Evolutionary conservation across 2,113 vertebrate genomes (phyloP).

Genomic region (Bostrychus sinensis): DNA sequence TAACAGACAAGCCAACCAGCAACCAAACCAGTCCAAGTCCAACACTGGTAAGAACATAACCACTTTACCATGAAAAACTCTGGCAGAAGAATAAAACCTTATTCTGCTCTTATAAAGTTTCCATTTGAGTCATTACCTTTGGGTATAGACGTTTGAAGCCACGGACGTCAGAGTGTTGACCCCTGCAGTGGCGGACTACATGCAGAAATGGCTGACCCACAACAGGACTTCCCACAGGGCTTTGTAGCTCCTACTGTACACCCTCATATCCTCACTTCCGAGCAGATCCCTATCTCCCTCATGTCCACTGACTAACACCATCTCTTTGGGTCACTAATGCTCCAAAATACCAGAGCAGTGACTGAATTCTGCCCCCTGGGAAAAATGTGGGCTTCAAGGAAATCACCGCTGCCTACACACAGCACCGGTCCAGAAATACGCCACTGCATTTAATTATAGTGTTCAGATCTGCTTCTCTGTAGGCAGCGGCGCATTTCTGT

Average conservation of each 20-base stretch:
- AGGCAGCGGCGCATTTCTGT: constrained; percentile 22
- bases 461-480: constrained; percentile 12
- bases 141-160: constrained; percentile 24
- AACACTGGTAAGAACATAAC: background rate
- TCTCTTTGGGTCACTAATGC: constrained; percentile 48
- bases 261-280: constrained; percentile 37
- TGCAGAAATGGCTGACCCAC: constrained; percentile 45
- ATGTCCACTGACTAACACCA: constrained; percentile 65
- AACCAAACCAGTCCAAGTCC: background rate
- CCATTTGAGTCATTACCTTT: constrained; percentile 31
- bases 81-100: constrained; percentile 15
- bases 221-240: constrained; percentile 61
- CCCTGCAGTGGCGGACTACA: constrained; percentile 46
- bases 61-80: background rate
- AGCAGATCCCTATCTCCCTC: constrained; percentile 56
- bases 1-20: background rate
- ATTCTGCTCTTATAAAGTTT: constrained; percentile 43
- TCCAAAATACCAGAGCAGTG: constrained; percentile 70
- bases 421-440: constrained; percentile 34
- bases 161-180: constrained; percentile 67
- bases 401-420: constrained; percentile 40
- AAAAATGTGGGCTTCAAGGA: constrained; percentile 56
- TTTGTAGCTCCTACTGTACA: constrained; percentile 54
- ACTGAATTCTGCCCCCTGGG: constrained; percentile 53
- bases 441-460: constrained; percentile 29